phyloP scores from a whole-genome alignment of 2,888 invertebrate genomes.

The Fragum whitleyi region DNA sequence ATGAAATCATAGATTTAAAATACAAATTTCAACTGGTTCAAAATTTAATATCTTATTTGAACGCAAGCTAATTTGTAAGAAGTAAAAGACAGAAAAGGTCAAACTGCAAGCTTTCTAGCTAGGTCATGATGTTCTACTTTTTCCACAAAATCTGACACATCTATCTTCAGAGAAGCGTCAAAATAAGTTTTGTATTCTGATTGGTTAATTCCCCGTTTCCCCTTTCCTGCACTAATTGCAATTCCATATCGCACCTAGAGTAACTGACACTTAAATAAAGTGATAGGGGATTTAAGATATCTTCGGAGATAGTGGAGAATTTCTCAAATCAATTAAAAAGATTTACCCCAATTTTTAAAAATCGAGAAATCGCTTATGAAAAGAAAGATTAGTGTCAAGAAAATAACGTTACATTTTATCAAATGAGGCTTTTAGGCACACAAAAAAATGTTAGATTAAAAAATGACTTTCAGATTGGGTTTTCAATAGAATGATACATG shows the following conservation, averaged over 20 bases:
- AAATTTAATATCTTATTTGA: too few species aligned
- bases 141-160: not conserved
- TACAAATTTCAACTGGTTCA: too few species aligned
- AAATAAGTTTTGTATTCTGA: too few species aligned
- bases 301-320: not conserved
- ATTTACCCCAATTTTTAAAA: not conserved
- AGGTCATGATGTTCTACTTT: too few species aligned
- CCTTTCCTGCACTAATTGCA: not conserved
- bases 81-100: too few species aligned
- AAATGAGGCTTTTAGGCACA: too few species aligned
- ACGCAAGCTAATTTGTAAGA: too few species aligned
- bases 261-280: not conserved
- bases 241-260: not conserved
- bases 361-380: not conserved
- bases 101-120: too few species aligned
- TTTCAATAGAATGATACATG: too few species aligned
- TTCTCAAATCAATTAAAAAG: not conserved
- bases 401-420: not conserved
- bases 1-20: too few species aligned
- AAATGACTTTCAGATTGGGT: too few species aligned
- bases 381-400: constrained; percentile 12
- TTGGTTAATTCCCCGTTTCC: not conserved
- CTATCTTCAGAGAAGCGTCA: not conserved
- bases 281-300: not conserved
- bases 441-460: too few species aligned